These are phyloP conservation scores for Carassius carassius DNA, from an alignment of 2,113 vertebrate genomes.

Conservation along the genomic window DNA sequence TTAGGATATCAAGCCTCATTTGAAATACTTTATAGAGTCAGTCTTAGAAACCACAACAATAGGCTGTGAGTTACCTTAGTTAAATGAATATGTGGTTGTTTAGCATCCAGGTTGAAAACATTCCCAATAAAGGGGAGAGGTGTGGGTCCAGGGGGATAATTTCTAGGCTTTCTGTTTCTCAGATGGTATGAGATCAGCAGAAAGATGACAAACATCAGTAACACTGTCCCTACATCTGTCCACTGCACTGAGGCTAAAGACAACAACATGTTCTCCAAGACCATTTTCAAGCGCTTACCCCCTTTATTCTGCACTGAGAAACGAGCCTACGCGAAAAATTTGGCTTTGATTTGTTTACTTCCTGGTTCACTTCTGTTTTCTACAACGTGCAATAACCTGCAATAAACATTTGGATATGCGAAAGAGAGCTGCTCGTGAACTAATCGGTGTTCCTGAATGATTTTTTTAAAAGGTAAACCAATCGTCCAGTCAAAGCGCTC, in stretches of 20 bases:
- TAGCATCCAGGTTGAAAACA: constrained; percentile 56
- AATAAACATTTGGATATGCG: too few species aligned
- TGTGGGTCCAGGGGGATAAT: constrained; percentile 70
- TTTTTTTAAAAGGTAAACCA: too few species aligned
- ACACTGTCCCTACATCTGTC: constrained; percentile 13
- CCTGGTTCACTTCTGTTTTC: too few species aligned
- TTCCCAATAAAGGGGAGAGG: constrained; percentile 71
- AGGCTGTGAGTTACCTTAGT: constrained; percentile 66
- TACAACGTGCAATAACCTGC: too few species aligned
- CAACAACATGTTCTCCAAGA: not conserved
- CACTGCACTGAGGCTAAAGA: not conserved
- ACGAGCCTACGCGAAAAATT: not conserved
- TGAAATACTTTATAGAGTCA: not conserved
- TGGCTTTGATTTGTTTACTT: too few species aligned
- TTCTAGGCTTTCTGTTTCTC: constrained; percentile 49
- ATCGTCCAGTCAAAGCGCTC: too few species aligned
- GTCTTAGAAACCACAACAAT: not conserved
- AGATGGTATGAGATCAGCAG: constrained; percentile 37
- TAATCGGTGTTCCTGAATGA: too few species aligned
- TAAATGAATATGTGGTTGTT: constrained; percentile 56
- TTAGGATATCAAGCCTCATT: not conserved
- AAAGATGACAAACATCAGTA: constrained; percentile 39
- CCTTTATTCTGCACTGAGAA: not conserved
- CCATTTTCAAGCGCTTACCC: not conserved
- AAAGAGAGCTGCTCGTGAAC: too few species aligned